Conservation (phyloP, 2,113 vertebrate genomes). For the Amia ocellicauda region DNA sequence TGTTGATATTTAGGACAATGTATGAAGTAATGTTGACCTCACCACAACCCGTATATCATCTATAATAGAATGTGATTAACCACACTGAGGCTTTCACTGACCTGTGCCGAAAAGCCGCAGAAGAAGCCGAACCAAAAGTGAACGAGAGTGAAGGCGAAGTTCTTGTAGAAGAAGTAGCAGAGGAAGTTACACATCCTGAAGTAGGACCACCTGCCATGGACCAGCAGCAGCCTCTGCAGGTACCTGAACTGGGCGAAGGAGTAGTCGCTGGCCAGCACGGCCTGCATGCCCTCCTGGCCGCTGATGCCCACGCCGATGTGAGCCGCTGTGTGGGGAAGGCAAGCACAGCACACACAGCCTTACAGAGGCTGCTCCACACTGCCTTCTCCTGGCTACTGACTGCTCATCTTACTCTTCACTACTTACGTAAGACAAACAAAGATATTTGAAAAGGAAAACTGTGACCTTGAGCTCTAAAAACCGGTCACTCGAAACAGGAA, state of each 20-base stretch:
- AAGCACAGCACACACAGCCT: neutral
- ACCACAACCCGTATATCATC: too few species aligned
- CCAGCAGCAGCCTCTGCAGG: constrained; percentile 70
- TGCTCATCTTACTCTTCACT: too few species aligned
- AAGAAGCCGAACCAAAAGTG: constrained; percentile 82
- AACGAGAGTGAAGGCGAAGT: constrained; percentile 74
- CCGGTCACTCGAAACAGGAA: too few species aligned
- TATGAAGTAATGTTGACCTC: too few species aligned
- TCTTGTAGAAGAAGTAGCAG: constrained; percentile 81
- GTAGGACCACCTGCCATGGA: constrained; percentile 75
- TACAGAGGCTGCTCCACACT: neutral
- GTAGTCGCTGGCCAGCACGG: constrained; percentile 73
- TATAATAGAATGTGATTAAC: too few species aligned
- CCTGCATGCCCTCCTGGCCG: constrained; percentile 73
- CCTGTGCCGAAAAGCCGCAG: constrained; percentile 77
- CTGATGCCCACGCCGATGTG: constrained; percentile 74
- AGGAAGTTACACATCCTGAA: constrained; percentile 79
- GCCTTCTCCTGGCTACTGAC: too few species aligned
- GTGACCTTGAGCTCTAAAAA: too few species aligned
- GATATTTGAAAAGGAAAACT: too few species aligned
- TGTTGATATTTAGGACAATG: too few species aligned
- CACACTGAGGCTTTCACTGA: too few species aligned
- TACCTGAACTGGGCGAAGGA: constrained; percentile 74
- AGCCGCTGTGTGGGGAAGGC: constrained; percentile 55
- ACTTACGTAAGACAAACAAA: too few species aligned